These are phyloP conservation scores for Eugnorisma glareosa DNA, from an alignment of 2,888 invertebrate species.

Conservation along the genomic window DNA sequence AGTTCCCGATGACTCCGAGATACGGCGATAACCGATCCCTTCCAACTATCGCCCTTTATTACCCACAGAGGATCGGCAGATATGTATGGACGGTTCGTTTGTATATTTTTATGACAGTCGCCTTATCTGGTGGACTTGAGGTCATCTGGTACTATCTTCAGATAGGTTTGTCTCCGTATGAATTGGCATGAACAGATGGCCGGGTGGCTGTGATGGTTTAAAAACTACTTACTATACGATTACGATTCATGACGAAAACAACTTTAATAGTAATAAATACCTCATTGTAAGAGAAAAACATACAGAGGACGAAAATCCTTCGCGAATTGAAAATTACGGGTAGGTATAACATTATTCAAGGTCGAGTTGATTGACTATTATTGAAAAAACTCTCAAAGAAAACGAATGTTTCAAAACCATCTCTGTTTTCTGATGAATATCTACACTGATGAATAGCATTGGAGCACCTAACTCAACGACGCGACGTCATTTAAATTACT, in stretches of 20 bases:
- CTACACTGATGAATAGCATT: neutral
- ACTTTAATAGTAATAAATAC: neutral
- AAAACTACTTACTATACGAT: neutral
- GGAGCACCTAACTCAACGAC: neutral
- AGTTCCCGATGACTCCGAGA: slow-evolving; percentile 45
- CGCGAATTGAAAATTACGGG: neutral
- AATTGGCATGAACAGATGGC: neutral
- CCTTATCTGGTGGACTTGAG: slow-evolving; percentile 10
- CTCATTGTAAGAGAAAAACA: neutral
- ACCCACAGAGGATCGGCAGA: slow-evolving; percentile 45
- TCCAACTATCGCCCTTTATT: slow-evolving; percentile 52
- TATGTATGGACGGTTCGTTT: slow-evolving; percentile 33
- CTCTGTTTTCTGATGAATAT: slow-evolving; percentile 1
- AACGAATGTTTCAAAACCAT: neutral
- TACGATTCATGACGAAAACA: neutral
- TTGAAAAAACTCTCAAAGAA: neutral
- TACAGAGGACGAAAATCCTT: neutral
- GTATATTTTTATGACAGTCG: slow-evolving; percentile 36
- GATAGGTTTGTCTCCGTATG: neutral
- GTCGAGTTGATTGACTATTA: neutral
- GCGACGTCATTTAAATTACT: slow-evolving; percentile 37
- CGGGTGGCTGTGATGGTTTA: neutral
- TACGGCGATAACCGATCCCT: slow-evolving; percentile 57
- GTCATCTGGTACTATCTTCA: slow-evolving; percentile 18
- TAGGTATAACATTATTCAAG: neutral